A percentile compares a stretch with the other conserved stretches of the same genome.
phyloP scores from a whole-genome alignment of 2,888 invertebrate genomes.

The Brachyopa scutellaris region DNA sequence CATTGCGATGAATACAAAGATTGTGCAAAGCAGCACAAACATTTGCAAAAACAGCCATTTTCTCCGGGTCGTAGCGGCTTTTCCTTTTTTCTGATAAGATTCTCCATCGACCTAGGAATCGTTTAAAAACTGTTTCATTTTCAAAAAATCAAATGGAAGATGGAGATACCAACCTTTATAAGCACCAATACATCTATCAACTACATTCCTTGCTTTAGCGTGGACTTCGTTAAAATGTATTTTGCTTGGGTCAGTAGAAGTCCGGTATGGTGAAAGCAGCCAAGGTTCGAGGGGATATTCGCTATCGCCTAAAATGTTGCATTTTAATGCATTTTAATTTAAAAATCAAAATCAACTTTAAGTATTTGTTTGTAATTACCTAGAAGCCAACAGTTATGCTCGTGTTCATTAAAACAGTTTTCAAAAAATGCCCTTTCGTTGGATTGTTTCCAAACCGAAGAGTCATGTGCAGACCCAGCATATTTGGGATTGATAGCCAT shows the following conservation, averaged over 20 bases:
- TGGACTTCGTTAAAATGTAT: neutral
- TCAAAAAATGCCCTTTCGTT: slow-evolving; percentile 3
- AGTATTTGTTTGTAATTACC: neutral
- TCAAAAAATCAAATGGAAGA: neutral
- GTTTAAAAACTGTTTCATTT: neutral
- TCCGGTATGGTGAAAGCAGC: neutral
- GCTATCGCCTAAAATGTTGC: neutral
- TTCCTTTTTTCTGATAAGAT: neutral
- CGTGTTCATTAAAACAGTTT: neutral
- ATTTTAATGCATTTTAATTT: neutral
- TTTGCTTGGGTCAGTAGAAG: neutral
- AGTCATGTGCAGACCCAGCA: neutral
- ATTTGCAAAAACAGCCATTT: slow-evolving; percentile 21
- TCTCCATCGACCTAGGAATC: slow-evolving; percentile 9
- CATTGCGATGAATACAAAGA: neutral
- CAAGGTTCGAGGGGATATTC: neutral
- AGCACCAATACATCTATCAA: neutral
- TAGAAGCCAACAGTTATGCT: neutral
- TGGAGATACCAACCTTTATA: neutral
- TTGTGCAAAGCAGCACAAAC: slow-evolving; percentile 16
- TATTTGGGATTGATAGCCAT: slow-evolving; percentile 10
- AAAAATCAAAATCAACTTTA: neutral
- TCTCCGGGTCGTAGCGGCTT: neutral
- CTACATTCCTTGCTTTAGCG: slow-evolving; percentile 2
- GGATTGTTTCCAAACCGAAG: slow-evolving; percentile 8